Conservation (phyloP, 2,797 vertebrate species). For the Enteromius fasciolatus region DNA sequence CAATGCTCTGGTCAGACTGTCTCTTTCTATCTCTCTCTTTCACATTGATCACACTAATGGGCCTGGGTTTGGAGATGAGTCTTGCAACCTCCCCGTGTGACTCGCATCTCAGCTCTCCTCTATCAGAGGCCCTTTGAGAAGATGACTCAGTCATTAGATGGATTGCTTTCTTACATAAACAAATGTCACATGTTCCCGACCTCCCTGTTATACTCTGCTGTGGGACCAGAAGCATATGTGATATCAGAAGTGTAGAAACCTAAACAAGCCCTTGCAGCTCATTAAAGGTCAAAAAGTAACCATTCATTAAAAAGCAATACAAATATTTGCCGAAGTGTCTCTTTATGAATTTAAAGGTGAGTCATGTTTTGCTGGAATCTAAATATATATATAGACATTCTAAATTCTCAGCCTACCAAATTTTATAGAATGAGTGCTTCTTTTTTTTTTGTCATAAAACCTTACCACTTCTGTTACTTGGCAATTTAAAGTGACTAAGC, state of each 20-base stretch:
- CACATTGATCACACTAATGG: slow-evolving; percentile 54
- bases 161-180: slow-evolving; percentile 56
- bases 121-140: slow-evolving; percentile 39
- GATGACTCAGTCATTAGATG: slow-evolving; percentile 57
- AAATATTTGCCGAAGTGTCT: slow-evolving; percentile 54
- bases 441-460: neutral
- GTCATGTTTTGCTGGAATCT: neutral
- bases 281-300: slow-evolving; percentile 61
- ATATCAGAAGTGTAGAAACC: slow-evolving; percentile 9
- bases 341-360: neutral
- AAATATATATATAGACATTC: neutral
- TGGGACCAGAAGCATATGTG: slow-evolving; percentile 37
- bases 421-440: neutral
- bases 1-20: slow-evolving; percentile 19
- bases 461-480: neutral
- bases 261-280: slow-evolving; percentile 47
- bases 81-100: slow-evolving; percentile 24
- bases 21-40: slow-evolving; percentile 22
- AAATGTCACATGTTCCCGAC: slow-evolving; percentile 55
- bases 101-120: slow-evolving; percentile 10
- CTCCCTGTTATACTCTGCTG: slow-evolving; percentile 30
- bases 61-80: slow-evolving; percentile 11
- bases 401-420: neutral
- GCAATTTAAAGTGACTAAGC: neutral
- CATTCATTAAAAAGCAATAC: slow-evolving; percentile 77